phyloP scores from a whole-genome alignment of 92 coral and sea anemone genomes.

The Ricordea florida region DNA sequence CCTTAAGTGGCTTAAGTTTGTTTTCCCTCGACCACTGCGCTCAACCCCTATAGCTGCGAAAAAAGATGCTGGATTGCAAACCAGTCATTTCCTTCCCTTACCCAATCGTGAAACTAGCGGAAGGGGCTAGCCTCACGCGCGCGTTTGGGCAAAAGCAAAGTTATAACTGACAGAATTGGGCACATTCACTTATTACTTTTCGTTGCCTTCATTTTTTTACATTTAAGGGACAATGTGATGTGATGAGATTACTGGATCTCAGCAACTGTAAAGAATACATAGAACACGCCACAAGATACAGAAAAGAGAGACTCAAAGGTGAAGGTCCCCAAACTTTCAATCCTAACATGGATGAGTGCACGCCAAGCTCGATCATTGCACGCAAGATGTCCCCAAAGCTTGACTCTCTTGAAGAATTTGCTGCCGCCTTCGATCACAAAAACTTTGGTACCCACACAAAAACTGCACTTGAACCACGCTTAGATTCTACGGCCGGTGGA shows the following conservation, averaged over 20 bases:
- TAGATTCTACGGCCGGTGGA: not conserved
- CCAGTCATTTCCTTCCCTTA: too few species aligned
- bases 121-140: too few species aligned
- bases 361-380: conserved; percentile 11
- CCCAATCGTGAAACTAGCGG: too few species aligned
- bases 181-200: too few species aligned
- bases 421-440: not conserved
- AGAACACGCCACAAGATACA: conserved; percentile 59
- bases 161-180: too few species aligned
- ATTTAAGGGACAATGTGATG: conserved; percentile 85
- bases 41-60: too few species aligned
- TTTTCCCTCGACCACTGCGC: too few species aligned
- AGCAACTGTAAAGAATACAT: conserved; percentile 73
- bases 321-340: not conserved
- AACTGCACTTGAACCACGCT: not conserved
- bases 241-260: conserved; percentile 84
- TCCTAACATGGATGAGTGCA: not conserved
- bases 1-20: too few species aligned
- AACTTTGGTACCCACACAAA: not conserved
- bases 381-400: not conserved
- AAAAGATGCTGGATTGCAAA: too few species aligned
- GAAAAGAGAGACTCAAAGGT: conserved; percentile 40
- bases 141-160: too few species aligned
- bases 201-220: too few species aligned
- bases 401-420: not conserved